phyloP scores from a whole-genome alignment of 1,140 invertebrate species.

The Atta texana region DNA sequence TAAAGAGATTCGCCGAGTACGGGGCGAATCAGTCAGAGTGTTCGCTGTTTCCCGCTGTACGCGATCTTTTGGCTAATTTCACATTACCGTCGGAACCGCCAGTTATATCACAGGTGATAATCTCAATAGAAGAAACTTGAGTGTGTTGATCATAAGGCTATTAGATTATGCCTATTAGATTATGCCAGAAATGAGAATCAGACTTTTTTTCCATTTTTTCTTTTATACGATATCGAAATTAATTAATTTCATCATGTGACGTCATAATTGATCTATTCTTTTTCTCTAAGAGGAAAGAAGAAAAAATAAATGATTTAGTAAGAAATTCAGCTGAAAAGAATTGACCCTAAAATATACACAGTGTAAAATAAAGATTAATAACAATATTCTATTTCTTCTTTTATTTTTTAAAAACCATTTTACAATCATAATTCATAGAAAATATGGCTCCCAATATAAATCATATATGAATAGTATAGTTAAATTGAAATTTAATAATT shows the following conservation, averaged over 20 bases:
- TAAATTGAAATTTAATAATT: conserved; percentile 6
- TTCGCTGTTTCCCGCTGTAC: conserved; percentile 94
- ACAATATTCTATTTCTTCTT: neutral
- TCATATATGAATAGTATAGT: neutral
- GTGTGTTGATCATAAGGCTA: neutral
- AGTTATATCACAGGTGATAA: conserved; percentile 84
- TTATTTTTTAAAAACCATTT: neutral
- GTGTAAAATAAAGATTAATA: neutral
- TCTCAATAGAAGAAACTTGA: neutral
- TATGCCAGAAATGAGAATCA: neutral
- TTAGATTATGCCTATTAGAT: neutral
- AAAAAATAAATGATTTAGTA: too few relatives aligned
- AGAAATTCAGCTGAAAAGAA: too few relatives aligned
- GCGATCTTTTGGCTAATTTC: conserved; percentile 94
- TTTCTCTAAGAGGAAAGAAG: too few relatives aligned
- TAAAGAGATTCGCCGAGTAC: conserved; percentile 91
- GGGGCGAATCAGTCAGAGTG: conserved; percentile 91
- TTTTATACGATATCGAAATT: neutral
- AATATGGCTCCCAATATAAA: neutral
- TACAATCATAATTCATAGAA: neutral
- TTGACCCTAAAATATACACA: neutral
- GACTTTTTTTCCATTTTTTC: neutral
- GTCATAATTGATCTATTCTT: neutral
- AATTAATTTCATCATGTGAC: neutral
- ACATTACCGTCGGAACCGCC: conserved; percentile 90